Evolutionary conservation across 2,888 invertebrate species (phyloP), one percentile per base, ranked within the genome.

Genomic region (Drosophila macrospina): DNA sequence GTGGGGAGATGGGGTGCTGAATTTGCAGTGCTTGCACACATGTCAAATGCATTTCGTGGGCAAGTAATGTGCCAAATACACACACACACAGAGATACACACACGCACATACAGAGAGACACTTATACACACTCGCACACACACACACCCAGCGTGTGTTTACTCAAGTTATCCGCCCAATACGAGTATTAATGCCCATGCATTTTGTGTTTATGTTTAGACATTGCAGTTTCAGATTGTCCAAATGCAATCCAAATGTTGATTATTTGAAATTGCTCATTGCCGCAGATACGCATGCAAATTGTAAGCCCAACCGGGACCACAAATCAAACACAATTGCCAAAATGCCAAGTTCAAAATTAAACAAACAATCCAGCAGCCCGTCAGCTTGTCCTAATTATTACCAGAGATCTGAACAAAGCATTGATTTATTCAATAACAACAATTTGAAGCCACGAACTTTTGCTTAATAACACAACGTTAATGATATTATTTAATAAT

Each of bases 41-140:
- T 87, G 88, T 87, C 88, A 85, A 82, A 79, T 77, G 79, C 76
- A 77, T 55, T 67, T 67, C 52, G 74, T 70, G 51, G 39, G 47
- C 57, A 50, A 75, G 71, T 67, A 66, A 63, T 69, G 52, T 74
- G 69, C 56, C 65, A 64, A 74, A 34, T 20, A 51, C 62, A 56
- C 45, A 37, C 57, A 24, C 56, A 37, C 16, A 30, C 47, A 39
- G 8, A 34, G 28, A 15, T 16, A 10, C 44, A 50, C 39, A 44
- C 50, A 20, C 56, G 32, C 62, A 41, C 34, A 26, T 11, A 15
- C 15, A 45, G 47, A 20, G 20, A 20, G 20, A 20, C 20, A 20
- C 20, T 20, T 60, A 41, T 15, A 30, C 47, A 37, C n/a, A 32
- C 37, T n/a, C 28, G 6, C 39, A 44, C 54, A 20, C 56, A 41